These are phyloP conservation scores for Sebastes nivosus DNA, from an alignment of 2,797 vertebrate genomes.

Conservation along the genomic window DNA sequence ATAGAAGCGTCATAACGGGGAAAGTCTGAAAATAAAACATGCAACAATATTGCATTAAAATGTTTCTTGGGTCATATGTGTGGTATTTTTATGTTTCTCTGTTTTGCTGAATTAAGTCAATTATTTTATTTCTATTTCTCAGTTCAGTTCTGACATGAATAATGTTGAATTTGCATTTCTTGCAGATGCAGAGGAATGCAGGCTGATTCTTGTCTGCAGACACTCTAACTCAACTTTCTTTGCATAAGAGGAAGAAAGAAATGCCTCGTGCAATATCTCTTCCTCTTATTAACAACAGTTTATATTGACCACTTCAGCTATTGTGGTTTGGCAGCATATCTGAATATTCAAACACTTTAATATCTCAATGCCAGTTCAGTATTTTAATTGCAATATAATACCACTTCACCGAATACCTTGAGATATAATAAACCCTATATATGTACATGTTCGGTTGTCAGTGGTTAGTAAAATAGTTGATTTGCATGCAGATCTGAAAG, in stretches of 20 bases:
- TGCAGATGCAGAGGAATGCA: constrained; percentile 1
- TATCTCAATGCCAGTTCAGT: not conserved
- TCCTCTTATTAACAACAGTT: constrained; percentile 18
- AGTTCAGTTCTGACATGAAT: not conserved
- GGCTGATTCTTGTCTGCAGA: constrained; percentile 20
- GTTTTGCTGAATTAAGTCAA: not conserved
- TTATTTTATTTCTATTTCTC: not conserved
- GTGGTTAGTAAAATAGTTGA: not conserved
- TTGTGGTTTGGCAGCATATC: constrained; percentile 34
- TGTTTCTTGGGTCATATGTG: not conserved
- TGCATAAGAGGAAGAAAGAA: constrained; percentile 34
- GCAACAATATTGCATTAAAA: too few relatives aligned
- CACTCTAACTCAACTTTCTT: constrained; percentile 40
- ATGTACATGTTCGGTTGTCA: not conserved
- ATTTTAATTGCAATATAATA: not conserved
- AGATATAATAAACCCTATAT: not conserved
- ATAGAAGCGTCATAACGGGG: not conserved
- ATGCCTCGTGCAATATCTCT: constrained; percentile 12
- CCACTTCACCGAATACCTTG: not conserved
- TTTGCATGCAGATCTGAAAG: not conserved
- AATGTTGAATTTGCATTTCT: not conserved
- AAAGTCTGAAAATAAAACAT: not conserved
- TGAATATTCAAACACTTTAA: not conserved
- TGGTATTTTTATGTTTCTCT: not conserved
- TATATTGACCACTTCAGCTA: constrained; percentile 8